Conservation (phyloP, 64 coral and sea anemone genomes). For the Hydrozoanthus tunicans region DNA sequence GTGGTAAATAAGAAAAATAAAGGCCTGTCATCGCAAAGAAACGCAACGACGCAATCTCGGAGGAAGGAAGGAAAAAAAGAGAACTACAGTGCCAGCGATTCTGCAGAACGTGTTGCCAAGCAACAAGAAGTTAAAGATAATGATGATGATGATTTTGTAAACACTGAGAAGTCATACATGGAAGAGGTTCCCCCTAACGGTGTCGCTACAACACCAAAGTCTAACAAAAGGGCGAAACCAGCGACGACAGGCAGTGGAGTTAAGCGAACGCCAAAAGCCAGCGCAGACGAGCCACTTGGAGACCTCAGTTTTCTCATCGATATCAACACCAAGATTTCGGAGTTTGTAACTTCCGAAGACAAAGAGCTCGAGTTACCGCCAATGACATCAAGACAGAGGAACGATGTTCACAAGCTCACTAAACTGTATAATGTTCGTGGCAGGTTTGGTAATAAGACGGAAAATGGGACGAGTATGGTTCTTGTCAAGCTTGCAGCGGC, state of each 20-base stretch:
- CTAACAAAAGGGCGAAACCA: slow-evolving; percentile 7
- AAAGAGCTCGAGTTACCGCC: slow-evolving; percentile 67
- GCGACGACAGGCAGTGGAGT: background rate
- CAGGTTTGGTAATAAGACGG: slow-evolving; percentile 70
- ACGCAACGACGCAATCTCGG: background rate
- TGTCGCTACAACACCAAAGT: slow-evolving; percentile 7
- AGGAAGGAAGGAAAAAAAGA: background rate
- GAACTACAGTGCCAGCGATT: background rate
- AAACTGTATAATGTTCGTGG: slow-evolving; percentile 75
- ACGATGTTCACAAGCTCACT: slow-evolving; percentile 79
- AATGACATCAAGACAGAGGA: slow-evolving; percentile 87
- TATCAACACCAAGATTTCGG: slow-evolving; percentile 76
- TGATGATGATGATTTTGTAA: slow-evolving; percentile 9
- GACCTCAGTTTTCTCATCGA: slow-evolving; percentile 86
- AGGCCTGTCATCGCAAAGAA: background rate
- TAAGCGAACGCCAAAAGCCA: background rate
- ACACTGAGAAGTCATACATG: background rate
- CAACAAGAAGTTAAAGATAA: background rate
- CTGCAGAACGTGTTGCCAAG: background rate
- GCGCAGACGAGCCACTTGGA: slow-evolving; percentile 67
- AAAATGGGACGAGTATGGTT: slow-evolving; percentile 63
- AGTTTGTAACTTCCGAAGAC: slow-evolving; percentile 45
- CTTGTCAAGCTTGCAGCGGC: slow-evolving; percentile 61
- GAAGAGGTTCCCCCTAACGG: background rate
- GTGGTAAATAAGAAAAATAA: background rate